Conservation (phyloP, 2,797 vertebrate genomes). For the Crocidura indochinensis region DNA sequence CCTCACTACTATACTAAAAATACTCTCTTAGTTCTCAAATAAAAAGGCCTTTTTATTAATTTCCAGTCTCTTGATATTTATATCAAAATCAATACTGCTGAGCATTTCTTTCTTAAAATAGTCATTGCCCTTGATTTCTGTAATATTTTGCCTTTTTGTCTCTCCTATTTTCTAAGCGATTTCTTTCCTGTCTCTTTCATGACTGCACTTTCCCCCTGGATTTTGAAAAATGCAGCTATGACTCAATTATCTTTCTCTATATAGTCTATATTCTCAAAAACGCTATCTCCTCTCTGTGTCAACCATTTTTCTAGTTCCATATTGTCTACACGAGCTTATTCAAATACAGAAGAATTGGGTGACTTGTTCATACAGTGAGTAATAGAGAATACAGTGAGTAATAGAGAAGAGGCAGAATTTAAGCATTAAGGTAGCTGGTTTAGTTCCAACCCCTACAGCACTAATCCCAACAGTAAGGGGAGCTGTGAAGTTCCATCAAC, state of each 20-base stretch:
- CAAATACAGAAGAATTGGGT: too few species aligned
- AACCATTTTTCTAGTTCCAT: conserved; percentile 9
- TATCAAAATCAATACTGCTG: not conserved
- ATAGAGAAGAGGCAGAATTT: not conserved
- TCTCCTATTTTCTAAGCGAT: conserved; percentile 49
- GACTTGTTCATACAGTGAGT: not conserved
- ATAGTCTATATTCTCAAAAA: conserved; percentile 12
- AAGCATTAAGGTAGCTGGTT: not conserved
- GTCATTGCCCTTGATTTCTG: conserved; percentile 19
- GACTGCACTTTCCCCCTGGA: not conserved
- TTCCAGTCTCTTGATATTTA: not conserved
- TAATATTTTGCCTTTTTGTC: conserved; percentile 14
- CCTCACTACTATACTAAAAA: conserved; percentile 11
- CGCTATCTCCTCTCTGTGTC: not conserved
- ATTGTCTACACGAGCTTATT: too few species aligned
- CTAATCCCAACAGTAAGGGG: not conserved
- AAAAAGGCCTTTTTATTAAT: not conserved
- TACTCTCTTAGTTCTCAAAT: conserved; percentile 17
- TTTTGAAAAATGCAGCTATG: not conserved
- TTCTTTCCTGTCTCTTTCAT: conserved; percentile 35
- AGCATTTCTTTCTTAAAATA: not conserved
- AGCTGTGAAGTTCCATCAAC: not conserved
- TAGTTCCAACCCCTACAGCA: not conserved
- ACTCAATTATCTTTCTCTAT: conserved; percentile 48
- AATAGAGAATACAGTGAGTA: not conserved